phyloP scores from a whole-genome alignment of 2,888 invertebrate genomes.

The Caradrina clavipalpis region DNA sequence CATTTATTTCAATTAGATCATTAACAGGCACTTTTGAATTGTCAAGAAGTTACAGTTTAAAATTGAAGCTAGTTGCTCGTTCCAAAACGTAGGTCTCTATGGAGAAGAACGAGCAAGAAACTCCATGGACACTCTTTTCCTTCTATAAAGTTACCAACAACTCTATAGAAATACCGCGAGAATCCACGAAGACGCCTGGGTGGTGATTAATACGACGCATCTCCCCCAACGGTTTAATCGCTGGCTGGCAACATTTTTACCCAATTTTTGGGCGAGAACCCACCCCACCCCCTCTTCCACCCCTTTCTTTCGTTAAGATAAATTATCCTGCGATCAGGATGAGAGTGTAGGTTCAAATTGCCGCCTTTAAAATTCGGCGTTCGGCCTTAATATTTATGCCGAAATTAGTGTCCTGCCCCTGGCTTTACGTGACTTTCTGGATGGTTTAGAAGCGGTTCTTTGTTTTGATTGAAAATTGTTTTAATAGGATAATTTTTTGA shows the following conservation, averaged over 20 bases:
- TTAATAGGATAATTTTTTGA: not conserved
- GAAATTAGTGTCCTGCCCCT: conserved; percentile 74
- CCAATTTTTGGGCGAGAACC: conserved; percentile 88
- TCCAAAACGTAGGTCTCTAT: no score
- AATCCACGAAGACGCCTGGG: conserved; percentile 88
- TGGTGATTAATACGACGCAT: conserved; percentile 91
- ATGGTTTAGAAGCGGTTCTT: conserved; percentile 47
- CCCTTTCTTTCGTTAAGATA: conserved; percentile 91
- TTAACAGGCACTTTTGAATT: no score
- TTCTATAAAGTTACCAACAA: conserved; percentile 56
- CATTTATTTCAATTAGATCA: no score
- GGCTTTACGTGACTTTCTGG: conserved; percentile 74
- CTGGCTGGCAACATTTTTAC: conserved; percentile 91
- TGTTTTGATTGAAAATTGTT: conserved; percentile 38
- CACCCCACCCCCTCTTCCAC: conserved; percentile 80
- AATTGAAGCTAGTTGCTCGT: no score
- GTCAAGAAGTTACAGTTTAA: no score
- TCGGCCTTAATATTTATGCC: conserved; percentile 87
- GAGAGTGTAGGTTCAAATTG: conserved; percentile 91
- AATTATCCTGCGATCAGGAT: conserved; percentile 91
- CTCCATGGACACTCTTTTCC: no score
- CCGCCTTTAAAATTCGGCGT: conserved; percentile 90
- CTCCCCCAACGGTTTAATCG: conserved; percentile 91
- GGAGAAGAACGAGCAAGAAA: no score
- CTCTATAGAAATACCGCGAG: conserved; percentile 78